phyloP scores from a whole-genome alignment of 30 jellyfish, hydroid and myxozoan genomes.

The Nemopilema nomurai region DNA sequence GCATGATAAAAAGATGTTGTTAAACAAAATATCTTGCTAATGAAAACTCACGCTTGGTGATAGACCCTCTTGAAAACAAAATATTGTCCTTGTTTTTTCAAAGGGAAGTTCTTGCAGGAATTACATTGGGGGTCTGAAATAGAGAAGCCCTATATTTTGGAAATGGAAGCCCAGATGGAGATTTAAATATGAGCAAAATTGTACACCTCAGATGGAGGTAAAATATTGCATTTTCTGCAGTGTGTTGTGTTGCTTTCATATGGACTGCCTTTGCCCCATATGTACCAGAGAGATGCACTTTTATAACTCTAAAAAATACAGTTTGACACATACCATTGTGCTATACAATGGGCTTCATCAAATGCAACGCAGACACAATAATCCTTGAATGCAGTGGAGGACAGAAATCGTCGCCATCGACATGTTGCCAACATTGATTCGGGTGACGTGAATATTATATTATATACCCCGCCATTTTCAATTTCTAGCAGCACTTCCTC shows the following conservation, averaged over 20 bases:
- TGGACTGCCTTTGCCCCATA: not conserved
- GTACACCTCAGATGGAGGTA: not conserved
- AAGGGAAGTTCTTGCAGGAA: not conserved
- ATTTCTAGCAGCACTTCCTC: conserved; percentile 15
- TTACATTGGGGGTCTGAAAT: not conserved
- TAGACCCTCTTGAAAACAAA: not conserved
- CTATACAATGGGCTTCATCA: conserved; percentile 53
- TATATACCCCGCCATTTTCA: conserved; percentile 17
- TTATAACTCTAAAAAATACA: not conserved
- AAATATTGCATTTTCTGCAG: not conserved
- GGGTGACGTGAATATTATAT: conserved; percentile 30
- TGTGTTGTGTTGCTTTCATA: not conserved
- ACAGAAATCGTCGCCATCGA: conserved; percentile 32
- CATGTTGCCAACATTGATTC: conserved; percentile 32
- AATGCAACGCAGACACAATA: conserved; percentile 38
- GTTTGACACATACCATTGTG: conserved; percentile 34
- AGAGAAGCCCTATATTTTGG: not conserved
- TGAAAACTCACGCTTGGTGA: not conserved
- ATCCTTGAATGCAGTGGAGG: conserved; percentile 7
- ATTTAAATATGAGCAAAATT: not conserved
- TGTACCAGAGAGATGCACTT: not conserved
- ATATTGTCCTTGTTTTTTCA: not conserved
- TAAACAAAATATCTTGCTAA: not conserved
- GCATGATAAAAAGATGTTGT: not conserved
- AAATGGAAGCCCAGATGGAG: not conserved